Evolutionary conservation across 2,113 vertebrate species (phyloP).

Genomic region (Coptodon rendalli): DNA sequence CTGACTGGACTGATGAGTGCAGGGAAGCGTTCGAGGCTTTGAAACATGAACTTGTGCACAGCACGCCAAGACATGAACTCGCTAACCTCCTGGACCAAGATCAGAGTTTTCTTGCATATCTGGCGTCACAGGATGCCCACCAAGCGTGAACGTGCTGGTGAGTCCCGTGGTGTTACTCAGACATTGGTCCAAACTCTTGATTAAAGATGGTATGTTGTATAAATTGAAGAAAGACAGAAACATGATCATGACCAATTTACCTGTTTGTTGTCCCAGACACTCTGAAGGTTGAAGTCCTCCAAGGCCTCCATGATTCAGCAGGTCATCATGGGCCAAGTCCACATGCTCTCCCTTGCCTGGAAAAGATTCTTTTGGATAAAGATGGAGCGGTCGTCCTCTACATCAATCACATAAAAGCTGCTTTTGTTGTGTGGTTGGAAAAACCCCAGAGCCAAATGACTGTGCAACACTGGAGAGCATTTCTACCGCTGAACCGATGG

Average conservation of each 20-base stretch:
- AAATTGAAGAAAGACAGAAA: neutral
- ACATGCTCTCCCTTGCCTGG: neutral
- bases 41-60: neutral
- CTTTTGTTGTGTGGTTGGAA: neutral
- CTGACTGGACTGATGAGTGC: conserved; percentile 7
- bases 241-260: neutral
- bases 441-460: neutral
- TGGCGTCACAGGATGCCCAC: neutral
- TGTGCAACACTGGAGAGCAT: neutral
- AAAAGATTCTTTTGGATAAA: conserved; percentile 14
- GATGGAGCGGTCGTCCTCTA: neutral
- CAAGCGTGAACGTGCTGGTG: neutral
- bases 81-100: neutral
- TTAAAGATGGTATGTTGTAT: neutral
- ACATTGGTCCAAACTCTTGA: neutral
- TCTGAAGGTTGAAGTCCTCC: neutral
- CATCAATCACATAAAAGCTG: neutral
- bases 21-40: neutral
- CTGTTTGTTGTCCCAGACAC: neutral
- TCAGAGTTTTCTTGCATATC: neutral
- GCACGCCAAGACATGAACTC: neutral
- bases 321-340: neutral
- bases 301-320: neutral
- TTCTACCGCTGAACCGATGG: neutral
- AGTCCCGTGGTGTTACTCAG: neutral